Evolutionary conservation across 2,888 invertebrate genomes (phyloP), one percentile per base, ranked within the genome.

Genomic region (Tillus elongatus): DNA sequence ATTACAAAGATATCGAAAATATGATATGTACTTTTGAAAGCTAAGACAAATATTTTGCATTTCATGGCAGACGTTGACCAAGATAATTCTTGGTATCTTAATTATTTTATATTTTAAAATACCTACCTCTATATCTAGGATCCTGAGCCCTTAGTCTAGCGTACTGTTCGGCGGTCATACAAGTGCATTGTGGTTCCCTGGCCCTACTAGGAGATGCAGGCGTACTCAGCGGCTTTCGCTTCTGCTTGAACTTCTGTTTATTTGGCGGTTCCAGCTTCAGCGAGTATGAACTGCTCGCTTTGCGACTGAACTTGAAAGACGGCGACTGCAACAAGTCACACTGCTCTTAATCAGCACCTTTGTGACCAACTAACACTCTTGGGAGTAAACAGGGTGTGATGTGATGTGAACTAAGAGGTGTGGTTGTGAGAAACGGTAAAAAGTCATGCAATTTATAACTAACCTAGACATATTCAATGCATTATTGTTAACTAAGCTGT

Each of bases 281-380:
- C 62, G 92, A 93, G 73, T 92, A 93, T 66, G 92, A 92, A 58
- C 92, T 92, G 54, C 92, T 90, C 61, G 92, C 91, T 77, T 95
- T 95, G 69, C 93, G 82, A 67, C 91, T 89, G 75, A 92, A 92
- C 77, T 92, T 92, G 81, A 91, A 93, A 71, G 91, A 88, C 66
- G 91, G 92, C 73, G 89, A 91, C 93, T 93, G 83, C 70, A 81
- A 79, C 69, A 72, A 68, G 71, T 74, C 73, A 72, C 71, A 74
- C 73, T 74, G 57, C 61, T 53, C 57, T 60, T 58, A 63, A 58
- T 63, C 57, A 61, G 60, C 56, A 57, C 56, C 53, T 51, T 58
- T 57, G 49, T 47, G 28, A 6, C 28, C 39, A 41, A 19, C 24
- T 19, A 19, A 6, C 24, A n/a, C n/a, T 6, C n/a, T 19, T n/a